Percentiles rank a stretch among this genome's conserved stretches.
phyloP scores from a whole-genome alignment of 2,113 vertebrate species.

The Ascaphus truei region DNA sequence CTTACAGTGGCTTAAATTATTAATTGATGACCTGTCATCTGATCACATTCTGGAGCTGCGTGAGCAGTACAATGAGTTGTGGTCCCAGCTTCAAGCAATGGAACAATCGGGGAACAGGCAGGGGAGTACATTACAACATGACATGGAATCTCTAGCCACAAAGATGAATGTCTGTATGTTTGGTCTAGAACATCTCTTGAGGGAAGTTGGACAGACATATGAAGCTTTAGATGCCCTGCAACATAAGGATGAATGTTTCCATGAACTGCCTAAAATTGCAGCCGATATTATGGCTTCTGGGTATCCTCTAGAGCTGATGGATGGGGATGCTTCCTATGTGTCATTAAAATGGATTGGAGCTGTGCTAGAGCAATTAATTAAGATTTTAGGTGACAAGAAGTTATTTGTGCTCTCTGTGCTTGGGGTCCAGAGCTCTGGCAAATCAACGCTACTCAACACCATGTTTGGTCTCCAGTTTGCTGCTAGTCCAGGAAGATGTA shows the following conservation, averaged over 20 bases:
- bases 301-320: constrained; percentile 71
- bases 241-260: background rate
- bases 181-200: constrained; percentile 65
- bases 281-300: constrained; percentile 67
- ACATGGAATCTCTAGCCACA: constrained; percentile 47
- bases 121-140: background rate
- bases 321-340: constrained; percentile 69
- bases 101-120: constrained; percentile 38
- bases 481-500: constrained; percentile 65
- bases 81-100: constrained; percentile 43
- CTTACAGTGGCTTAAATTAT: constrained; percentile 56
- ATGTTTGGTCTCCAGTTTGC: constrained; percentile 69
- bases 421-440: constrained; percentile 66
- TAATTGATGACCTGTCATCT: constrained; percentile 47
- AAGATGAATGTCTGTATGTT: constrained; percentile 49
- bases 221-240: constrained; percentile 50
- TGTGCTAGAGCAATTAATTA: constrained; percentile 60
- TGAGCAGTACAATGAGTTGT: constrained; percentile 41
- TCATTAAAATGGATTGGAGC: constrained; percentile 65
- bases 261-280: constrained; percentile 54
- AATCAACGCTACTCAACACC: constrained; percentile 67
- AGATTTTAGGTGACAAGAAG: constrained; percentile 56
- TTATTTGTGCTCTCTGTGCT: constrained; percentile 72
- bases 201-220: constrained; percentile 68
- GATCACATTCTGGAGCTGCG: constrained; percentile 40